phyloP scores from a whole-genome alignment of 2,113 vertebrate species.

The Piliocolobus tephrosceles region DNA sequence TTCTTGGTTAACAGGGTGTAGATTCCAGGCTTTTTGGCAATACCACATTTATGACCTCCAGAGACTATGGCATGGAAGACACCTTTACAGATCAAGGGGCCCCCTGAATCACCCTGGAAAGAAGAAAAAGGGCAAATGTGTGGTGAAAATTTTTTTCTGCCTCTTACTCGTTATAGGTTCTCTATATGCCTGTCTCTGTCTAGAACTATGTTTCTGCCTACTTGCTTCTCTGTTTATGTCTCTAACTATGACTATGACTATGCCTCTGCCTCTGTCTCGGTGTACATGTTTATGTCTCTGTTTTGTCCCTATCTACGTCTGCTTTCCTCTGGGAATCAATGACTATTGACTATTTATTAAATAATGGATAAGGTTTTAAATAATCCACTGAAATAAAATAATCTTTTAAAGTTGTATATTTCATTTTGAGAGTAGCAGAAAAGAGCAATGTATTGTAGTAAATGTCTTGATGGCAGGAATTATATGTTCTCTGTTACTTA shows the following conservation, averaged over 20 bases:
- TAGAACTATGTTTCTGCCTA: not conserved
- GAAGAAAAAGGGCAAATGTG: not conserved
- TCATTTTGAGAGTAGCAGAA: not conserved
- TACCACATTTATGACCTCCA: not conserved
- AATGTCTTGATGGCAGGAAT: no score
- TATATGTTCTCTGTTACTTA: no score
- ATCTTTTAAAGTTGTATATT: not conserved
- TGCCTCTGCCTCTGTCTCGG: not conserved
- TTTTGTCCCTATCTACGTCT: not conserved
- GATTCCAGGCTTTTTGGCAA: constrained; percentile 43
- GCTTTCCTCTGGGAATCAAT: not conserved
- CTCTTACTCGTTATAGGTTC: not conserved
- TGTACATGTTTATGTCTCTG: not conserved
- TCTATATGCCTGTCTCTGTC: not conserved
- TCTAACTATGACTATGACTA: not conserved
- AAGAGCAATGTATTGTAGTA: not conserved
- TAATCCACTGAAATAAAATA: not conserved
- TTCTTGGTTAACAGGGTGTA: constrained; percentile 4
- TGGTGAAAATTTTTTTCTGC: no score
- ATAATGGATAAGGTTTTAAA: constrained; percentile 10
- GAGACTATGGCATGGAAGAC: constrained; percentile 11
- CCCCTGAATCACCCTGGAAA: constrained; percentile 48
- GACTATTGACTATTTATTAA: not conserved
- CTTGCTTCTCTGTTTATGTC: not conserved
- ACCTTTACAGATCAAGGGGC: constrained; percentile 58